These are phyloP conservation scores for Watersipora subatra DNA, from an alignment of 1,140 invertebrate species.

Conservation along the genomic window DNA sequence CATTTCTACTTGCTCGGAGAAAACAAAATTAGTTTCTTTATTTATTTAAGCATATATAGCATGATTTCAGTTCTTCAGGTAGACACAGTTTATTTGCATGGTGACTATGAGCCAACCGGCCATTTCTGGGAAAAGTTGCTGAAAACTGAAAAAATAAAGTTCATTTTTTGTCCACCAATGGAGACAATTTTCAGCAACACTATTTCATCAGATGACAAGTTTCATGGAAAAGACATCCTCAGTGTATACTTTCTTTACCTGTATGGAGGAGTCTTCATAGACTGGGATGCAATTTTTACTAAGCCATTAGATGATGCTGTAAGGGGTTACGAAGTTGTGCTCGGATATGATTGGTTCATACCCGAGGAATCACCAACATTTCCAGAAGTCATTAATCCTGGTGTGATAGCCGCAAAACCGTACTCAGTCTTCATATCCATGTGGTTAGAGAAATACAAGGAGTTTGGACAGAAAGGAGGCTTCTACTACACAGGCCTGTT, in stretches of 20 bases:
- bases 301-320: constrained; percentile 12
- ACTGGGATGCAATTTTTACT: constrained; percentile 28
- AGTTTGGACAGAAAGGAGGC: constrained; percentile 18
- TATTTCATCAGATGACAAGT: constrained; percentile 14
- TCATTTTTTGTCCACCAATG: constrained; percentile 18
- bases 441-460: constrained; percentile 19
- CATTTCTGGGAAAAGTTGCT: constrained; percentile 18
- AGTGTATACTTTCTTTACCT: constrained; percentile 23
- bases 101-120: constrained; percentile 17
- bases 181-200: constrained; percentile 16
- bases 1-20: constrained; percentile 24
- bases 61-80: constrained; percentile 19
- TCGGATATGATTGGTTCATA: constrained; percentile 17
- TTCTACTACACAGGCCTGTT: constrained; percentile 25
- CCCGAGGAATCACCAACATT: constrained; percentile 14
- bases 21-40: constrained; percentile 18
- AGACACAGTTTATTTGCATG: constrained; percentile 23
- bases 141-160: constrained; percentile 14
- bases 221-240: constrained; percentile 25
- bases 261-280: constrained; percentile 29
- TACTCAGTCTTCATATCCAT: constrained; percentile 18
- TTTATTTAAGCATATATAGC: constrained; percentile 26
- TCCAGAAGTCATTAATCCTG: constrained; percentile 24
- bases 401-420: constrained; percentile 24
- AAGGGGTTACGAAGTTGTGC: constrained; percentile 15